Percentiles rank a stretch among this genome's conserved stretches.
phyloP scores from a whole-genome alignment of 2,113 vertebrate genomes.

The Bagarius yarrelli region DNA sequence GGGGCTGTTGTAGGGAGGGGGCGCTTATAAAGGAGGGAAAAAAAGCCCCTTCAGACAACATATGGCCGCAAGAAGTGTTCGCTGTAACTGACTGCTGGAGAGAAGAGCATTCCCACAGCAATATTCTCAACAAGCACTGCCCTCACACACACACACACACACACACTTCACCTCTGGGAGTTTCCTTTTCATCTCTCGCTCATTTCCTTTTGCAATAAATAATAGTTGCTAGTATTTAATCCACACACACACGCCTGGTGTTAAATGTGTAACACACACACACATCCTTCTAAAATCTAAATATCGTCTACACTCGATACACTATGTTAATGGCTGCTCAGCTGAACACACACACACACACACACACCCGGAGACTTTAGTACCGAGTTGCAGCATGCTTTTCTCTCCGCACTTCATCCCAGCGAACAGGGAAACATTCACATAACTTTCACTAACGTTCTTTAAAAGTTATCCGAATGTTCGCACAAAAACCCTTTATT shows the following conservation, averaged over 20 bases:
- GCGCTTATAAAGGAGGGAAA: conserved; percentile 1
- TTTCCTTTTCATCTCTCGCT: conserved; percentile 19
- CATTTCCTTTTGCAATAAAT: background rate
- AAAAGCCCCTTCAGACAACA: conserved; percentile 36
- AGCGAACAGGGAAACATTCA: no score
- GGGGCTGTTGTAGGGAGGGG: background rate
- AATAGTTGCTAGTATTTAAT: background rate
- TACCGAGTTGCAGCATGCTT: background rate
- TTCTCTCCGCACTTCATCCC: background rate
- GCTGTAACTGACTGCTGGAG: conserved; percentile 17
- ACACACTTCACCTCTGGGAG: conserved; percentile 1
- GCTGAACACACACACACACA: background rate
- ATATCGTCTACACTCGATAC: no score
- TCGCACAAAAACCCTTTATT: no score
- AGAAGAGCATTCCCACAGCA: conserved; percentile 13
- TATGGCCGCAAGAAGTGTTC: conserved; percentile 26
- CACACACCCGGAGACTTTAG: background rate
- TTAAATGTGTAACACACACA: background rate
- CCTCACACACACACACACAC: background rate
- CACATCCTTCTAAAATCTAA: background rate
- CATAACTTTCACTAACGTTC: no score
- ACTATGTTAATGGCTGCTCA: background rate
- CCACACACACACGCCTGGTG: background rate
- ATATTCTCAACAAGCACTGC: conserved; percentile 9
- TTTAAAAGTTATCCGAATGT: no score